These are phyloP conservation scores for Equus quagga DNA, from an alignment of 2,113 vertebrate genomes.

Conservation along the genomic window DNA sequence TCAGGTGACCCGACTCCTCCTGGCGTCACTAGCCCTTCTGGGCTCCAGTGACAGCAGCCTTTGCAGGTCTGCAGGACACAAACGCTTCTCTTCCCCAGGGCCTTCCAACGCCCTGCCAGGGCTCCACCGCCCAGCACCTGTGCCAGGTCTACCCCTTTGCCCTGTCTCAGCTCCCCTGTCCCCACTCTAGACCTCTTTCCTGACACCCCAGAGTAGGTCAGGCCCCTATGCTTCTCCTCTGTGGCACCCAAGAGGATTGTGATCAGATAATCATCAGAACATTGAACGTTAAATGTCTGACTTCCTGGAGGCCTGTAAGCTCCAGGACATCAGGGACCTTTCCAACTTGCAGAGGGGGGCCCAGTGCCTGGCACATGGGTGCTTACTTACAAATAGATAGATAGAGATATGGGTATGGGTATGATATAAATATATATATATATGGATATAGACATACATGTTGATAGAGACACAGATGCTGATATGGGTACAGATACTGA, in stretches of 20 bases:
- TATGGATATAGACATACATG: fast-evolving
- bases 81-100: fast-evolving
- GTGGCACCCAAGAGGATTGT: fast-evolving
- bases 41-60: too few relatives aligned
- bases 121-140: fast-evolving
- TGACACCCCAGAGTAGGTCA: fast-evolving
- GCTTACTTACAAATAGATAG: too few relatives aligned
- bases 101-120: background rate
- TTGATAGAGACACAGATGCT: background rate
- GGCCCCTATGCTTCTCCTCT: fast-evolving
- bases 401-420: fast-evolving
- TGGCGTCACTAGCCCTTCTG: fast-evolving
- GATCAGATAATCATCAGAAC: fast-evolving
- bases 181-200: too few relatives aligned
- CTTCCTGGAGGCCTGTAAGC: background rate
- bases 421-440: background rate
- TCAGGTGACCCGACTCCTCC: fast-evolving
- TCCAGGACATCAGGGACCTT: background rate
- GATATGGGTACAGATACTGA: background rate
- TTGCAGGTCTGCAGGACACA: background rate
- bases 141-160: fast-evolving
- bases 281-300: fast-evolving
- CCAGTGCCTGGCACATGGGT: fast-evolving
- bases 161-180: fast-evolving
- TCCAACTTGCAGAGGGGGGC: fast-evolving